Evolutionary conservation across 2,888 invertebrate species (phyloP).

Genomic region (Portevinia maculata): DNA sequence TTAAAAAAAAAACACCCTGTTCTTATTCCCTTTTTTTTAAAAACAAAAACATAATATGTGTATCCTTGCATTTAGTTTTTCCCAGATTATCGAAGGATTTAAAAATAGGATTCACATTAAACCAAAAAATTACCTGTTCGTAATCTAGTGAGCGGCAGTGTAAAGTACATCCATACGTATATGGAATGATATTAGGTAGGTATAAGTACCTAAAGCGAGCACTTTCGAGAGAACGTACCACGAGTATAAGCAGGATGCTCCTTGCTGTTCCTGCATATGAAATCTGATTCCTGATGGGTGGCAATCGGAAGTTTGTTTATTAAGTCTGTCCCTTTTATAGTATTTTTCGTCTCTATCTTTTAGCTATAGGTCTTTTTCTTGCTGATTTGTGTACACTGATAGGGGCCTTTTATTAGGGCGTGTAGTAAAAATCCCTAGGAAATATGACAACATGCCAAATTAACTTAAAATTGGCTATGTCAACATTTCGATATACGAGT

Average conservation of each 20-base stretch:
- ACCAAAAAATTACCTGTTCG: too few relatives aligned
- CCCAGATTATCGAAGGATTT: too few relatives aligned
- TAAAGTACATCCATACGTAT: too few relatives aligned
- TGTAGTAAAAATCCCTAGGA: constrained; percentile 17
- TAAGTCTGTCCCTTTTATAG: constrained; percentile 43
- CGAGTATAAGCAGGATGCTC: constrained; percentile 21
- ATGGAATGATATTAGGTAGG: too few relatives aligned
- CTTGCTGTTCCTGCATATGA: constrained; percentile 19
- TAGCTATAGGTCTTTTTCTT: background rate
- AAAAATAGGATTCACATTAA: too few relatives aligned
- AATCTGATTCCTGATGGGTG: constrained; percentile 44
- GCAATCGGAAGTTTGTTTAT: constrained; percentile 50
- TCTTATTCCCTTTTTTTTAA: too few relatives aligned
- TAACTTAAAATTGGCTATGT: constrained; percentile 1
- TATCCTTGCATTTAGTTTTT: too few relatives aligned
- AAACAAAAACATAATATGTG: too few relatives aligned
- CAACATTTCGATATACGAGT: background rate
- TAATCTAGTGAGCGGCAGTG: too few relatives aligned
- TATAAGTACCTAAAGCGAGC: too few relatives aligned
- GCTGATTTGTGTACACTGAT: constrained; percentile 6
- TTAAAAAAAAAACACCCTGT: too few relatives aligned
- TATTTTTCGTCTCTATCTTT: background rate
- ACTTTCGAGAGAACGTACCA: constrained; percentile 25
- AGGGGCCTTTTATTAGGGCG: constrained; percentile 4
- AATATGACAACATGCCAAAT: constrained; percentile 13